phyloP scores from a whole-genome alignment of 2,113 vertebrate species.

The Petrocephalus zakoni region DNA sequence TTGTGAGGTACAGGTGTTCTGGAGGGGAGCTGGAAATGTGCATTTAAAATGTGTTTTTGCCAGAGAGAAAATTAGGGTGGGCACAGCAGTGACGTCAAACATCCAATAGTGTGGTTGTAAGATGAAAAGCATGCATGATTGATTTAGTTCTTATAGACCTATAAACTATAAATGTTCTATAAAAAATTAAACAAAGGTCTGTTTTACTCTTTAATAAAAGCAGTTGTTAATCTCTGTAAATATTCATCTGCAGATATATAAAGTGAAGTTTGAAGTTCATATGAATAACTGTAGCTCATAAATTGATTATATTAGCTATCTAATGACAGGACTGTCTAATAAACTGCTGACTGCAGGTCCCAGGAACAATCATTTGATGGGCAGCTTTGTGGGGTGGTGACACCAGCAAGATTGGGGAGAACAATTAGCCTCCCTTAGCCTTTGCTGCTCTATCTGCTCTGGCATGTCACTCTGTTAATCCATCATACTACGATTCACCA shows the following conservation, averaged over 20 bases:
- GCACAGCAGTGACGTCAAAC: neutral
- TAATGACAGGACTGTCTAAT: neutral
- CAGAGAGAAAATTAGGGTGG: neutral
- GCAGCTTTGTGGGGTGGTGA: neutral
- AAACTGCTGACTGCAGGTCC: neutral
- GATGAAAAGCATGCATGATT: neutral
- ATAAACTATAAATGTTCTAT: neutral
- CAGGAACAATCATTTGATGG: neutral
- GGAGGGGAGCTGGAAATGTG: neutral
- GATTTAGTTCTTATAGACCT: neutral
- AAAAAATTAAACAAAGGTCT: no score
- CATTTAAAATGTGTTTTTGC: neutral
- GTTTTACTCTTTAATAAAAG: neutral
- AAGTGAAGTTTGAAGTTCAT: neutral
- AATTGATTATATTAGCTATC: neutral
- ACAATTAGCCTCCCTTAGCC: neutral
- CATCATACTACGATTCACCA: neutral
- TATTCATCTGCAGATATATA: neutral
- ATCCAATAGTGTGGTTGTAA: neutral
- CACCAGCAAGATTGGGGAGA: neutral
- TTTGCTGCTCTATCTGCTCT: neutral
- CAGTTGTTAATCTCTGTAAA: neutral
- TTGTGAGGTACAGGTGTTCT: neutral
- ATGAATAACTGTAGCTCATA: neutral
- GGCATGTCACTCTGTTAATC: neutral